Conservation (phyloP, 2,797 vertebrate genomes). For the Garrulus glandarius region DNA sequence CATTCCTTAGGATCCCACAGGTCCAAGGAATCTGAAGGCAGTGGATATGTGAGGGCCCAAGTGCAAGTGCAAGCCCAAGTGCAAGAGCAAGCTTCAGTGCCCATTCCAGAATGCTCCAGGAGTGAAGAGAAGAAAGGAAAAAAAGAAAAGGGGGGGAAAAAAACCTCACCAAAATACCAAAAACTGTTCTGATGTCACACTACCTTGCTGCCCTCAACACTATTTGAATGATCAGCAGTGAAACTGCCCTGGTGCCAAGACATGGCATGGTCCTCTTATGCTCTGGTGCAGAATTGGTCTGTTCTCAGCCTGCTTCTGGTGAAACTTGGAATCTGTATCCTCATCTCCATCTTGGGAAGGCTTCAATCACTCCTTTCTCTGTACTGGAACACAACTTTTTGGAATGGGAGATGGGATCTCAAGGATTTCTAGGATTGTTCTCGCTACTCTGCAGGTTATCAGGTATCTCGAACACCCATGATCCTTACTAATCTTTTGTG, state of each 20-base stretch:
- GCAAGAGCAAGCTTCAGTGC: conserved; percentile 11
- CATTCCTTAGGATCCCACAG: conserved; percentile 44
- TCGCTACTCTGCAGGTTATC: neutral
- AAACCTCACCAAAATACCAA: neutral
- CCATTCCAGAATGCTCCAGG: neutral
- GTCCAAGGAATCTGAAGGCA: conserved; percentile 30
- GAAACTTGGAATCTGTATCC: neutral
- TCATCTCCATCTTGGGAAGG: neutral
- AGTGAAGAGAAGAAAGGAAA: neutral
- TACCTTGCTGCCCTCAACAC: neutral
- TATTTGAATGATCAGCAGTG: neutral
- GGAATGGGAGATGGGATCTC: neutral
- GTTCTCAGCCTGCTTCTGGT: neutral
- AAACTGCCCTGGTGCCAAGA: neutral
- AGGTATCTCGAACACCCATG: conserved; percentile 9
- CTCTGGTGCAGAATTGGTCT: neutral
- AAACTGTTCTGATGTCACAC: neutral
- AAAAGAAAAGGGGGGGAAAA: no score
- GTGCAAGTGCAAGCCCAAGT: no score
- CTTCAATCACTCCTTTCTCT: neutral
- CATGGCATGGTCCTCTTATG: neutral
- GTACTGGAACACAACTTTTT: neutral
- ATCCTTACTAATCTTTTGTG: neutral
- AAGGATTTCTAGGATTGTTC: conserved; percentile 35
- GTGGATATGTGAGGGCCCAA: conserved; percentile 35